A percentile compares a stretch with the other conserved stretches of the same genome.
These are phyloP conservation scores for Calypte anna DNA, from an alignment of 2,113 vertebrate species.

Conservation along the genomic window DNA sequence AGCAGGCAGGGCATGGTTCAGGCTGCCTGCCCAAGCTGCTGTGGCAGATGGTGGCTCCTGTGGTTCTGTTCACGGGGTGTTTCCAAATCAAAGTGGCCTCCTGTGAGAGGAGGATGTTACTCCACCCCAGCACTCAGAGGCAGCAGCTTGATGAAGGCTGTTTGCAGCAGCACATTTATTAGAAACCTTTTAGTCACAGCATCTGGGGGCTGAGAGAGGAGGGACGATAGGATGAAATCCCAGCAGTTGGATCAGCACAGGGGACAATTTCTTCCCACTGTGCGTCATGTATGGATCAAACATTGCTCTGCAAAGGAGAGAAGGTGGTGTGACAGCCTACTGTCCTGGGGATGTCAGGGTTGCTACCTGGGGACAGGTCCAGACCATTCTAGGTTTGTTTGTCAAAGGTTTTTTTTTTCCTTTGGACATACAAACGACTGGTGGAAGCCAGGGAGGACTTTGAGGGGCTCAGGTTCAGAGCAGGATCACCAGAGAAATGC, in stretches of 20 bases:
- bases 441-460: not conserved
- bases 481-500: not conserved
- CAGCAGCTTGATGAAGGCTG: not conserved
- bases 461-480: not conserved
- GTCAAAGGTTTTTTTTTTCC: not conserved
- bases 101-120: not conserved
- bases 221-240: not conserved
- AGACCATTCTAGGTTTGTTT: not conserved
- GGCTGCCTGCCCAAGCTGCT: not conserved
- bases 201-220: not conserved
- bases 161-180: not conserved
- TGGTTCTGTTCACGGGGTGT: not conserved
- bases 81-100: not conserved
- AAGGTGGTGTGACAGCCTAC: not conserved
- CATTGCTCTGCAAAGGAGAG: rapidly evolving
- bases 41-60: constrained; percentile 1
- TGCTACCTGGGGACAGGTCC: not conserved
- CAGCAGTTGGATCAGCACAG: rapidly evolving
- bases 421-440: rapidly evolving
- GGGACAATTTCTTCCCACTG: not conserved
- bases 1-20: not conserved
- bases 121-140: not conserved
- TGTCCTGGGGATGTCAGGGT: rapidly evolving
- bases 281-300: not conserved
- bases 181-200: not conserved